A percentile compares a stretch with the other conserved stretches of the same genome.
Conservation (phyloP, 2,113 vertebrate genomes). For the Plotosus lineatus region DNA sequence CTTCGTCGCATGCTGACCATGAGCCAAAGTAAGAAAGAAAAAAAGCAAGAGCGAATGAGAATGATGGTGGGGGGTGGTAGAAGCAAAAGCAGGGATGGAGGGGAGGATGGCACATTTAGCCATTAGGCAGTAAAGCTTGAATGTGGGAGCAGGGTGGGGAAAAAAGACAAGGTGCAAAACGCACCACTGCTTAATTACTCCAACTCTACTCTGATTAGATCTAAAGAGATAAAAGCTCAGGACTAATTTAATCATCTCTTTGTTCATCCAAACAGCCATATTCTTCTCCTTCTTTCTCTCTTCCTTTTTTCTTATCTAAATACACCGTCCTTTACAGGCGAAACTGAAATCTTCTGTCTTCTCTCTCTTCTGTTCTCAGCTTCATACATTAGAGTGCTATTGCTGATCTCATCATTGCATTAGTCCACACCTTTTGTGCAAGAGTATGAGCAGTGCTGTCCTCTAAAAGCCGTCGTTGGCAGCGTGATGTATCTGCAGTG, state of each 20-base stretch:
- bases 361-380: constrained; percentile 38
- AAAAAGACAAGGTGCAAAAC: constrained; percentile 46
- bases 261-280: constrained; percentile 42
- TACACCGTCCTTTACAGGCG: constrained; percentile 33
- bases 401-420: constrained; percentile 46
- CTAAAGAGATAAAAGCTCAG: constrained; percentile 56
- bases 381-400: constrained; percentile 42
- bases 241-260: constrained; percentile 59
- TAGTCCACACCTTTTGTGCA: constrained; percentile 48
- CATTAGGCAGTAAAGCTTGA: constrained; percentile 49
- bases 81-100: constrained; percentile 18
- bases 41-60: constrained; percentile 15
- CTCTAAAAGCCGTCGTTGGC: constrained; percentile 40
- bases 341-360: constrained; percentile 49
- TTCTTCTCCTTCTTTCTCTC: constrained; percentile 37
- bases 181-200: constrained; percentile 50
- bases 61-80: constrained; percentile 4
- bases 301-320: constrained; percentile 40
- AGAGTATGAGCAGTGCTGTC: constrained; percentile 34
- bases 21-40: constrained; percentile 27
- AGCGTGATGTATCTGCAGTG: constrained; percentile 34
- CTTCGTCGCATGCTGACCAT: constrained; percentile 37
- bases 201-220: constrained; percentile 52
- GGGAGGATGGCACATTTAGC: constrained; percentile 15
- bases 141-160: constrained; percentile 37